Evolutionary conservation across 2,113 vertebrate species (phyloP).

Genomic region (Callocephalon fimbriatum): DNA sequence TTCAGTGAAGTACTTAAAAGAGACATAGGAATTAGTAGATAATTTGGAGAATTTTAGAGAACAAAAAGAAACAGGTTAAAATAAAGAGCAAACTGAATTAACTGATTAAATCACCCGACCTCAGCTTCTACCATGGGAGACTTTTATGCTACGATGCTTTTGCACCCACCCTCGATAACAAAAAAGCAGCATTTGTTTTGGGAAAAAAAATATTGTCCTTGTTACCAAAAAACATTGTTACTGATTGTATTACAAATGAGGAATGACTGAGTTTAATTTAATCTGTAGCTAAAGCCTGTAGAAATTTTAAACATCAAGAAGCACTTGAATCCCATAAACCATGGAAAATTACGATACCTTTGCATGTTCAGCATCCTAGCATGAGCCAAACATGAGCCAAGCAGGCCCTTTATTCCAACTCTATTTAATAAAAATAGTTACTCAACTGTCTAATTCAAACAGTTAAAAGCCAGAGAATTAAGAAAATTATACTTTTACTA

Average conservation of each 20-base stretch:
- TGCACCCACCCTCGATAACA: not conserved
- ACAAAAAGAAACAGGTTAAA: not conserved
- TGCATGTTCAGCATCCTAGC: not conserved
- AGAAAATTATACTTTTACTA: not conserved
- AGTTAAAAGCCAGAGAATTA: not conserved
- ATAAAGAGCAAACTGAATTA: not conserved
- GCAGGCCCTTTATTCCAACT: not conserved
- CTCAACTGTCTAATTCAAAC: not conserved
- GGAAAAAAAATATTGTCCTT: not conserved
- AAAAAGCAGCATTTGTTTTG: not conserved
- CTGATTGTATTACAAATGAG: not conserved
- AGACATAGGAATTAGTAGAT: not conserved
- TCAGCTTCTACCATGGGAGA: not conserved
- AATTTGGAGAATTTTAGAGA: not conserved
- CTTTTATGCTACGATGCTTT: not conserved
- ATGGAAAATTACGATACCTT: not conserved
- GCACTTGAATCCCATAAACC: not conserved
- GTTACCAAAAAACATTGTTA: not conserved
- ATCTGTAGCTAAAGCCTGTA: not conserved
- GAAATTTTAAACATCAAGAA: not conserved
- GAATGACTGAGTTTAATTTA: not conserved
- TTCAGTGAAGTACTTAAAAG: not conserved
- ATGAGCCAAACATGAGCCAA: not conserved
- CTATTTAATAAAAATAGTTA: not conserved
- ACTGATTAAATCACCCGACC: not conserved